Conservation (phyloP, 2,888 invertebrate species). For the Spilarctia lutea region DNA sequence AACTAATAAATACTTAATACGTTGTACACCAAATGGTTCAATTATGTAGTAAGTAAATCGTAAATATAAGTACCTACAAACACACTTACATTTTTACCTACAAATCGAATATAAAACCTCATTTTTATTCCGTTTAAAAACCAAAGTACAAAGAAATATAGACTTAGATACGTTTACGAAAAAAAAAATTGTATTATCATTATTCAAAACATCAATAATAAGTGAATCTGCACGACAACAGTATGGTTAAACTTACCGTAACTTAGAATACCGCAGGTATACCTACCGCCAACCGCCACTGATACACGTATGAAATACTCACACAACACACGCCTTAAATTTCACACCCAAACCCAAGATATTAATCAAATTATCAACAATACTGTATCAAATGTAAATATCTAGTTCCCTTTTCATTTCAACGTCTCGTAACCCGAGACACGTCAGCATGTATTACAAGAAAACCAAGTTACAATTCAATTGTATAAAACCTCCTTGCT, state of each 20-base stretch:
- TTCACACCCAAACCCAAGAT: constrained; percentile 48
- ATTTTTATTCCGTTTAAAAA: too few species aligned
- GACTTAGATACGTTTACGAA: too few species aligned
- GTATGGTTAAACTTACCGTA: not conserved
- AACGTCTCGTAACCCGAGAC: constrained; percentile 36
- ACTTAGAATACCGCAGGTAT: constrained; percentile 6
- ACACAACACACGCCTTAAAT: constrained; percentile 43
- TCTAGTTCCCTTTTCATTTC: constrained; percentile 39
- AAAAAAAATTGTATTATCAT: too few species aligned
- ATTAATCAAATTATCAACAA: constrained; percentile 56
- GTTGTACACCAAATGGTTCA: too few species aligned
- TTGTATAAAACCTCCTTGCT: not conserved
- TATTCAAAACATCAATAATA: too few species aligned
- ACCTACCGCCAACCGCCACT: constrained; percentile 30
- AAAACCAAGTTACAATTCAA: constrained; percentile 36
- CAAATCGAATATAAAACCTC: too few species aligned
- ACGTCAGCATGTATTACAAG: constrained; percentile 27
- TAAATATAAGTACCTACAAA: too few species aligned
- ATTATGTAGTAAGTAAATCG: too few species aligned
- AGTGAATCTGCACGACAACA: too few species aligned
- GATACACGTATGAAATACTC: constrained; percentile 35
- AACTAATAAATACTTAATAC: too few species aligned
- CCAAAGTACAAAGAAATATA: too few species aligned
- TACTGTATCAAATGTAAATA: constrained; percentile 40
- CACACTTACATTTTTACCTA: too few species aligned